A percentile compares a stretch with the other conserved stretches of the same genome.
Evolutionary conservation across 2,113 vertebrate genomes (phyloP).

Genomic region (Apaloderma vittatum): DNA sequence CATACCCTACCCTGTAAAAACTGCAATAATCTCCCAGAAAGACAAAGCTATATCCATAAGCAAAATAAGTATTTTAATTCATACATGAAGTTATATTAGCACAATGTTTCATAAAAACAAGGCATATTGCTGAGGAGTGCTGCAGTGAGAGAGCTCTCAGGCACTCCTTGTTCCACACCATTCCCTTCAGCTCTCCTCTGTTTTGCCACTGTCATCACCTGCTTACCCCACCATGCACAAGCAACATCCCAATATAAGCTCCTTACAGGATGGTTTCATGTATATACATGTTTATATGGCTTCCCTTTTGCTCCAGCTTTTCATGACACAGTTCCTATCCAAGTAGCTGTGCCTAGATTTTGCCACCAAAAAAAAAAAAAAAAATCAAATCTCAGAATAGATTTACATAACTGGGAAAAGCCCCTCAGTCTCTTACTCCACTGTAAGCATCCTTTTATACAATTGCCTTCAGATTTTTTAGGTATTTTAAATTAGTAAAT

Average conservation of each 20-base stretch:
- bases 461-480: background rate
- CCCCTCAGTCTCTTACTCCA: background rate
- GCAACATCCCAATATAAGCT: background rate
- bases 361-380: background rate
- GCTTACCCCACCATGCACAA: background rate
- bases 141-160: background rate
- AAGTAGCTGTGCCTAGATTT: background rate
- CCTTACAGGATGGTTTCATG: fast-evolving
- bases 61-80: background rate
- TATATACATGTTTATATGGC: background rate
- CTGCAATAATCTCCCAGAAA: background rate
- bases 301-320: background rate
- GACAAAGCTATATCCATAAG: background rate
- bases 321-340: background rate
- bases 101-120: background rate
- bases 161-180: background rate
- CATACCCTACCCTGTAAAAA: background rate
- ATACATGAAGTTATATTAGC: background rate
- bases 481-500: background rate
- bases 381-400: background rate
- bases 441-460: background rate
- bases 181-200: background rate
- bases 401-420: background rate
- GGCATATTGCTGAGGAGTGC: background rate
- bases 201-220: background rate